phyloP scores from a whole-genome alignment of 2,113 vertebrate species.

The Australoheros scitulus region DNA sequence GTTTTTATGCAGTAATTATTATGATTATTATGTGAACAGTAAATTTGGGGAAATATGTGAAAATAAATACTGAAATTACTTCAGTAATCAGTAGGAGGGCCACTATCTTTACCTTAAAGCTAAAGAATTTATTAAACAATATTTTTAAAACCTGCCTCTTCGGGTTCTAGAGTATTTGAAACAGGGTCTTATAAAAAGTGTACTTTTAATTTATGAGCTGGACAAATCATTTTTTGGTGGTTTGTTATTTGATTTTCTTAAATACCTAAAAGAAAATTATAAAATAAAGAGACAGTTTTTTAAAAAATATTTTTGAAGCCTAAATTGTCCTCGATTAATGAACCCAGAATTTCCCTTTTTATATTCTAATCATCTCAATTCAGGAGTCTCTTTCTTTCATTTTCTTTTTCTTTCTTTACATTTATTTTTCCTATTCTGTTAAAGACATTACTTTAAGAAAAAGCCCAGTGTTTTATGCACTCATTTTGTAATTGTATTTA shows the following conservation, averaged over 20 bases:
- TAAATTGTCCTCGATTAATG: background rate
- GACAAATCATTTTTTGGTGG: background rate
- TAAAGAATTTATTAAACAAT: background rate
- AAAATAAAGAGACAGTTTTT: background rate
- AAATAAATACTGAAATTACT: no score
- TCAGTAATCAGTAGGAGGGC: background rate
- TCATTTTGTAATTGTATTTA: background rate
- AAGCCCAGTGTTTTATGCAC: background rate
- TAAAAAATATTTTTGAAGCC: background rate
- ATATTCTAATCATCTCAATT: background rate
- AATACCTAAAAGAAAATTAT: background rate
- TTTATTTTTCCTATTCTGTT: background rate
- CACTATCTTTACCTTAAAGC: background rate
- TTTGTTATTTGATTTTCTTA: background rate
- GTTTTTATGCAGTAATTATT: no score
- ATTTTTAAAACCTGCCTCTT: background rate
- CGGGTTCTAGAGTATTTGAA: background rate
- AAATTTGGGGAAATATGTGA: no score
- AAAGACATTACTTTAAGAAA: background rate
- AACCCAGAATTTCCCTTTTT: background rate
- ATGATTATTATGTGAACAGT: no score
- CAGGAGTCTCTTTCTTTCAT: background rate
- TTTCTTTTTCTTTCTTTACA: no score
- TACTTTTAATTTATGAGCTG: background rate
- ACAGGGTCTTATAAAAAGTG: background rate